Evolutionary conservation across 1,140 invertebrate genomes (phyloP), one percentile per base, ranked within the genome.

Genomic region (Drosophila miranda): DNA sequence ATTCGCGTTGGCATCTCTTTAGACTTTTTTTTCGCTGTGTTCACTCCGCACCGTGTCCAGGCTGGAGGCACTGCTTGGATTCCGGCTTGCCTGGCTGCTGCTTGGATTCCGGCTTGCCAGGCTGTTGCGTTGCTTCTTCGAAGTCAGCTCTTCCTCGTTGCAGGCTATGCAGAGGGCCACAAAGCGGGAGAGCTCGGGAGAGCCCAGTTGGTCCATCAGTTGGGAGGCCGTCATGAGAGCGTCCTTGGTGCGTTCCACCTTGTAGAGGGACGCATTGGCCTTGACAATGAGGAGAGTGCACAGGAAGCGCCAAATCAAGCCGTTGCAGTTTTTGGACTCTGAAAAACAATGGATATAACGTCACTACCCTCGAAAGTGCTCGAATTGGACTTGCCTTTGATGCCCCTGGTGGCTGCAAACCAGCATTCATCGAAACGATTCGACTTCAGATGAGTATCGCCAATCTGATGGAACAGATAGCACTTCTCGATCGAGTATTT

Each of bases 381-480:
- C 0, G 11, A n/a, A 46, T 26, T 5, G 5, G 6, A 14, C 34
- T 16, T 23, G 74, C 80, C 80, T 57, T 78, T 75, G 21, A 81
- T 75, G 8, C 75, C 70, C 28, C 84, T 90, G 7, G 78, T 70
- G 6, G 89, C 83, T 26, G 43, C 57, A 38, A 80, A 89, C 23
- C 74, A 75, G 23, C 80, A 81, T 62, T 90, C 86, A 23, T 87
- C 76, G 49, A 64, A 84, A 14, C 69, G 75, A 57, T 74, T 75
- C 7, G 78, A 53, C 3, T 70, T 23, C 6, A 90, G 62, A 71
- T 90, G 89, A 30, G 57, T 68, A 7, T 38, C 48, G 5, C 69
- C 86, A 43, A 90, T 88, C 64, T 88, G 66, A 44, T 90, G 78
- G 21, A 82, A 52, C 28, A 90, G 28, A 67, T 90, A 90, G 38